Evolutionary conservation across 2,888 invertebrate genomes (phyloP).

Genomic region (Drosophila neotestacea): DNA sequence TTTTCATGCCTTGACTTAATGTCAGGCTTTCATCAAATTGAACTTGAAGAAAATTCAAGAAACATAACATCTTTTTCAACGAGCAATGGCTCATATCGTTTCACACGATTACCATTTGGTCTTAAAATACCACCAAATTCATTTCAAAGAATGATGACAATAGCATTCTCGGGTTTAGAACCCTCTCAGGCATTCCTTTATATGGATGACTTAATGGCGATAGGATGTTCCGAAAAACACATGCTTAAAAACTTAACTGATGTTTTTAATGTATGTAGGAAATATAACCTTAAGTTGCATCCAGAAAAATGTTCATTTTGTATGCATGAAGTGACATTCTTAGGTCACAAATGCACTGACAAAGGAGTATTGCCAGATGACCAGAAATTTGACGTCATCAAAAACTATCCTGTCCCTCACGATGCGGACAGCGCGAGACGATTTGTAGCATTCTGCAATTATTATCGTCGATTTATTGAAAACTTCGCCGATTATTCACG

Average conservation of each 20-base stretch:
- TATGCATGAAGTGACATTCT: slow-evolving; percentile 9
- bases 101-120: no score
- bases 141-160: slow-evolving; percentile 11
- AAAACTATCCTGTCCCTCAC: not conserved
- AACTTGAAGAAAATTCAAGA: no score
- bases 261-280: slow-evolving; percentile 2
- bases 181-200: slow-evolving; percentile 7
- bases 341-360: slow-evolving; percentile 5
- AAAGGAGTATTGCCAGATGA: slow-evolving; percentile 6
- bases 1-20: slow-evolving; percentile 9
- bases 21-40: not conserved
- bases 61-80: no score
- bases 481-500: slow-evolving; percentile 11
- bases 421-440: slow-evolving; percentile 13
- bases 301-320: slow-evolving; percentile 10
- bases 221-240: slow-evolving; percentile 1
- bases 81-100: no score
- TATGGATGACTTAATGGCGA: slow-evolving; percentile 17
- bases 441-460: slow-evolving; percentile 11
- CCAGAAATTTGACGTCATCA: no score
- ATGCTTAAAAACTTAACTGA: no score
- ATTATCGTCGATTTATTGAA: slow-evolving; percentile 6
- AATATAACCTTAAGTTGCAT: slow-evolving; percentile 9
- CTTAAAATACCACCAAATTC: no score
- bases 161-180: slow-evolving; percentile 7